These are phyloP conservation scores for Pseudorhiza aurosa DNA, from an alignment of 30 jellyfish, hydroid and myxozoan species.

Conservation along the genomic window DNA sequence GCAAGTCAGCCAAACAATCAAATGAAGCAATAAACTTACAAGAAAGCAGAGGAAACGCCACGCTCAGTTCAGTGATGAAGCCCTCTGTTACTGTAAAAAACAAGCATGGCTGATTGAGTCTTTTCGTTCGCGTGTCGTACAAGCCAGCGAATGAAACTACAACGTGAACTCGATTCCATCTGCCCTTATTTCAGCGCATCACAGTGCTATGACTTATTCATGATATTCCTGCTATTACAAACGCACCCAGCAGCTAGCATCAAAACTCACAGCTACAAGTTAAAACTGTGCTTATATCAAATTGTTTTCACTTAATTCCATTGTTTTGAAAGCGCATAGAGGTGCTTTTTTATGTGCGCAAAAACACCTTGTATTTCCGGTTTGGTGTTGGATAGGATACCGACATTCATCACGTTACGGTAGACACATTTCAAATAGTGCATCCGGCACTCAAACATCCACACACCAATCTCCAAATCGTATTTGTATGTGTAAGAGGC, in stretches of 20 bases:
- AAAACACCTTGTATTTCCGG: slow-evolving; percentile 52
- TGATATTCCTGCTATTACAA: background rate
- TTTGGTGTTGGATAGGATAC: slow-evolving; percentile 3
- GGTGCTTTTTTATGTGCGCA: background rate
- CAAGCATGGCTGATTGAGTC: no score
- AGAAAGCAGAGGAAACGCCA: no score
- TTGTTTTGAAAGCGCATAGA: background rate
- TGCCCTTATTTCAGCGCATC: background rate
- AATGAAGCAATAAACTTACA: no score
- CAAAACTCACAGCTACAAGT: slow-evolving; percentile 16
- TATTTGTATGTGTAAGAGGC: slow-evolving; percentile 5
- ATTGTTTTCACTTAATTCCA: background rate
- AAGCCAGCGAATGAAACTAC: no score
- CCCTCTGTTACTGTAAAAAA: no score
- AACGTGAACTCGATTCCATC: no score
- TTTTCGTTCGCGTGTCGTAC: no score
- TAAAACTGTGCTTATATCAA: background rate
- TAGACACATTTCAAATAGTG: background rate
- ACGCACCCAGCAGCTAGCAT: slow-evolving; percentile 33
- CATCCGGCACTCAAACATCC: slow-evolving; percentile 14
- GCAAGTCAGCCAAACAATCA: no score
- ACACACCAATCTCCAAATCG: slow-evolving; percentile 11
- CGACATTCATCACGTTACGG: background rate
- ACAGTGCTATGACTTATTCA: background rate
- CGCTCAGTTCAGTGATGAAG: no score